phyloP scores from a whole-genome alignment of 2,888 invertebrate genomes.

The Hyposoter dolosus region DNA sequence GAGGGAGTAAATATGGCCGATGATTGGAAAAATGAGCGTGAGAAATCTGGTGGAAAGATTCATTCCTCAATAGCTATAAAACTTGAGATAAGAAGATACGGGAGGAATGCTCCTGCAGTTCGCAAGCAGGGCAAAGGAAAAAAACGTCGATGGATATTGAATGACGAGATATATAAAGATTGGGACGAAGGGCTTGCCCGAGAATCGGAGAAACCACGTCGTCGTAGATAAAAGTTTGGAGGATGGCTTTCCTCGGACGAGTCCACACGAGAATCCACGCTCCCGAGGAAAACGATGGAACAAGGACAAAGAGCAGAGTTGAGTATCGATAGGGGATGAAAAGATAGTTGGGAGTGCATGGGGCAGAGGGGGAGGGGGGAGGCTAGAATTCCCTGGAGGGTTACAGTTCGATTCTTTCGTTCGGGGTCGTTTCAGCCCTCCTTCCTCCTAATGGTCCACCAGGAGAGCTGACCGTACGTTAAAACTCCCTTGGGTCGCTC shows the following conservation, averaged over 20 bases:
- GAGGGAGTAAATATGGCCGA: conserved; percentile 10
- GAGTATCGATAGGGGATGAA: conserved; percentile 49
- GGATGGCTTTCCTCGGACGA: conserved; percentile 42
- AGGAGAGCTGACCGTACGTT: conserved; percentile 82
- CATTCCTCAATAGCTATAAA: conserved; percentile 16
- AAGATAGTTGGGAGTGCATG: conserved; percentile 25
- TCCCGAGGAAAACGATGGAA: neutral
- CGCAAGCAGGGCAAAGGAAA: neutral
- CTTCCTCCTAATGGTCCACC: conserved; percentile 71
- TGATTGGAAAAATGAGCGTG: conserved; percentile 8
- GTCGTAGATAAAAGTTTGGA: conserved; percentile 65
- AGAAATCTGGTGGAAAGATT: conserved; percentile 19
- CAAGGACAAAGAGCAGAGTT: conserved; percentile 38
- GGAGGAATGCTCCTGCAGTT: neutral
- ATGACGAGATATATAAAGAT: conserved; percentile 26
- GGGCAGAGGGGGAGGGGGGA: conserved; percentile 23
- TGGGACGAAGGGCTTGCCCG: conserved; percentile 29
- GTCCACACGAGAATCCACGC: conserved; percentile 39
- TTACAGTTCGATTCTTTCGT: conserved; percentile 56
- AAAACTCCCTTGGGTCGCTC: conserved; percentile 79
- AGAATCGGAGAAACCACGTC: conserved; percentile 61
- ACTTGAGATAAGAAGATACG: conserved; percentile 9
- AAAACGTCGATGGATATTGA: conserved; percentile 27
- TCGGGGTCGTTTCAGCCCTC: conserved; percentile 60
- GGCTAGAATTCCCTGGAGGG: conserved; percentile 43